A percentile compares a stretch with the other conserved stretches of the same genome.
Conservation (phyloP, 2,888 invertebrate genomes). For the Xestobium rufovillosum region DNA sequence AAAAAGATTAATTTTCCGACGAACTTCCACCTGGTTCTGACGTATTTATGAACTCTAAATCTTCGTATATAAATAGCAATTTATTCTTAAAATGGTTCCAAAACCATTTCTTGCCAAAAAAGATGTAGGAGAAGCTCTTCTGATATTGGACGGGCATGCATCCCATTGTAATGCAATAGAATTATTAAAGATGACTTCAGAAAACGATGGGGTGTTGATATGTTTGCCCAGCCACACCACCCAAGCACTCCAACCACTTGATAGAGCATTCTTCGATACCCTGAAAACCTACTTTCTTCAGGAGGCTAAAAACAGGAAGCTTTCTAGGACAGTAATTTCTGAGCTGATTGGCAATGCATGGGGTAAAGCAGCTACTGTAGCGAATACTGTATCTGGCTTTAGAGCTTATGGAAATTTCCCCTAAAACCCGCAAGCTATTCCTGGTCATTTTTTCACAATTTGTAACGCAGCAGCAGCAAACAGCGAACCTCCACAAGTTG, state of each 20-base stretch:
- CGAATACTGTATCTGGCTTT: conserved; percentile 18
- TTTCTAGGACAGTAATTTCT: conserved; percentile 7
- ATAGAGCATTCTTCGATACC: conserved; percentile 13
- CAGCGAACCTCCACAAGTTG: no score
- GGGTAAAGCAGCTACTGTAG: conserved; percentile 15
- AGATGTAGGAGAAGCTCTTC: conserved; percentile 10
- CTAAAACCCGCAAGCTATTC: conserved; percentile 15
- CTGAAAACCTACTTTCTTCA: conserved; percentile 9
- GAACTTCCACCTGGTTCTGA: no score
- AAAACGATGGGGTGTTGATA: conserved; percentile 11
- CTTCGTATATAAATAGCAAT: conserved; percentile 9
- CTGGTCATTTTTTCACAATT: conserved; percentile 17
- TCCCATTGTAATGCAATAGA: conserved; percentile 8
- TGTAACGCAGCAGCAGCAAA: conserved; percentile 10
- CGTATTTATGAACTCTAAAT: conserved; percentile 10
- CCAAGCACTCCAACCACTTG: conserved; percentile 24
- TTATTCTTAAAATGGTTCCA: conserved; percentile 10
- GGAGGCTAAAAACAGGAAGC: conserved; percentile 7
- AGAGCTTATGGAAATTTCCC: conserved; percentile 15
- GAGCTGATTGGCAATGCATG: no score
- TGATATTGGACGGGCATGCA: conserved; percentile 7
- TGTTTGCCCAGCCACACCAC: conserved; percentile 14
- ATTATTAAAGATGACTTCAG: conserved; percentile 7
- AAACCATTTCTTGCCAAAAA: conserved; percentile 6
- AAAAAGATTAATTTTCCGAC: conserved; percentile 11